phyloP scores from a whole-genome alignment of 2,113 vertebrate genomes.

The Macrotus californicus region DNA sequence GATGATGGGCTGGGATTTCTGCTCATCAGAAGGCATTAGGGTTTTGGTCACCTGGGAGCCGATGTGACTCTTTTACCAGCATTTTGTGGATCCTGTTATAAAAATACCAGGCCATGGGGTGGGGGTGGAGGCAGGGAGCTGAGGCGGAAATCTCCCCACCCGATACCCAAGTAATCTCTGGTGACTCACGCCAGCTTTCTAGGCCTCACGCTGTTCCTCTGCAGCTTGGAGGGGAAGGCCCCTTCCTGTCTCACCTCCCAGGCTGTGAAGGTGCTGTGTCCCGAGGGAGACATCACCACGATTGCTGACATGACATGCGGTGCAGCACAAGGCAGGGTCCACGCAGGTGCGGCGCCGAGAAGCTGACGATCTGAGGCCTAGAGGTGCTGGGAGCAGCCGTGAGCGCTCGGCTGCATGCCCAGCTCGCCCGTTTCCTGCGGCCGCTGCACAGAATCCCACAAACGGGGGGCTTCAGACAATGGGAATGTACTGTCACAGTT shows the following conservation, averaged over 20 bases:
- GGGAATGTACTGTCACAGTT: not conserved
- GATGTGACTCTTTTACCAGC: not conserved
- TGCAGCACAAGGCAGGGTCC: rapidly evolving
- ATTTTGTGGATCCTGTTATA: not conserved
- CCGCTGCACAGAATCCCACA: not conserved
- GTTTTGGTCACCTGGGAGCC: not conserved
- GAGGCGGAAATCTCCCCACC: no score
- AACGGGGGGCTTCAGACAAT: not conserved
- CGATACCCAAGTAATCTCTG: rapidly evolving
- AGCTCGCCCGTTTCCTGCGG: not conserved
- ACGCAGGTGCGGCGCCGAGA: rapidly evolving
- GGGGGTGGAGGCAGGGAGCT: not conserved
- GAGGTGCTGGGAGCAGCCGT: not conserved
- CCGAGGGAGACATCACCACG: not conserved
- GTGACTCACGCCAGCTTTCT: rapidly evolving
- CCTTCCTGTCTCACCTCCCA: not conserved
- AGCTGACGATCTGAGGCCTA: not conserved
- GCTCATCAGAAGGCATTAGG: not conserved
- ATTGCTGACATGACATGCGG: not conserved
- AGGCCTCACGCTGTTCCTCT: not conserved
- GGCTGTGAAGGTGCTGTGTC: not conserved
- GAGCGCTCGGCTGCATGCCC: not conserved
- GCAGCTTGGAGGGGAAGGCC: not conserved
- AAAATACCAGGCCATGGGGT: not conserved
- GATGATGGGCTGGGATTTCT: no score